A percentile compares a stretch with the other conserved stretches of the same genome.
Conservation (phyloP, 2,797 vertebrate genomes). For the Ispidina picta region DNA sequence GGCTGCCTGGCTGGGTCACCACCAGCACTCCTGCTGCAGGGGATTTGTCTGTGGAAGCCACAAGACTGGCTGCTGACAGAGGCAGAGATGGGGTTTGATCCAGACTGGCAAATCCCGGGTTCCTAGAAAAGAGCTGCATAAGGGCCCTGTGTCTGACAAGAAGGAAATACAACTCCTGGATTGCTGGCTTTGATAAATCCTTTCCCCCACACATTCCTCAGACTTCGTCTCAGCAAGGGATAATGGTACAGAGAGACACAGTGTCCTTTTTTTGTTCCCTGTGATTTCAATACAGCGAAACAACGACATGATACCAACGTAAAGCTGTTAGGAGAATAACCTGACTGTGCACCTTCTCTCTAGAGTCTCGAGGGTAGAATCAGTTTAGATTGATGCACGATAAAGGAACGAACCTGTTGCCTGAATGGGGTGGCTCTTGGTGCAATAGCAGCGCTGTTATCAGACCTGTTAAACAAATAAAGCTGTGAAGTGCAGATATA, state of each 20-base stretch:
- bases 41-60: background rate
- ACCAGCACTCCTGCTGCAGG: background rate
- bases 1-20: background rate
- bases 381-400: constrained; percentile 31
- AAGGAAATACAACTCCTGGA: constrained; percentile 43
- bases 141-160: constrained; percentile 30
- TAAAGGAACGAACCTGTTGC: constrained; percentile 26
- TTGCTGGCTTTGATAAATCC: constrained; percentile 59
- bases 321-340: constrained; percentile 32
- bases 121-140: constrained; percentile 23
- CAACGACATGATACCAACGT: background rate
- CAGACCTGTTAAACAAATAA: constrained; percentile 52
- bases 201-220: constrained; percentile 29
- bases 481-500: constrained; percentile 54
- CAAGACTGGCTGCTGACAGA: background rate
- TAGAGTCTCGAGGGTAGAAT: constrained; percentile 15
- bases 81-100: background rate
- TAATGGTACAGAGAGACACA: background rate
- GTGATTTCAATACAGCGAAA: constrained; percentile 58
- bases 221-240: constrained; percentile 38
- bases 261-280: background rate
- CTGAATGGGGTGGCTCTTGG: background rate
- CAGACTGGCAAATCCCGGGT: background rate
- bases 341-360: background rate
- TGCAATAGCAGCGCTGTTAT: constrained; percentile 53